Percentiles rank a stretch among this genome's conserved stretches.
Conservation (phyloP, 1,140 invertebrate species). For the Cheumatopsyche charites region DNA sequence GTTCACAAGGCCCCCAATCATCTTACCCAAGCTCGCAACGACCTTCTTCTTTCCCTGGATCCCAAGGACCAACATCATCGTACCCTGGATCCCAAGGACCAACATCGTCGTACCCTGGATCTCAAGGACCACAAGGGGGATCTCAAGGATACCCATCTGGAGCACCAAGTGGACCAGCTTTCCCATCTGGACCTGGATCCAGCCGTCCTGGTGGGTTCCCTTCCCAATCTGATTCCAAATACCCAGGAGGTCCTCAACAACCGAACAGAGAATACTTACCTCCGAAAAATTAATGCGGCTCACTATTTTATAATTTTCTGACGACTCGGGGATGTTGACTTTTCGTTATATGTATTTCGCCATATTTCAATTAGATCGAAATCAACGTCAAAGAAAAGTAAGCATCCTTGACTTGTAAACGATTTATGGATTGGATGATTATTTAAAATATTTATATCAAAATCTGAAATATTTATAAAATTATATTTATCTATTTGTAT, state of each 20-base stretch:
- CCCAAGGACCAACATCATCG: constrained; percentile 45
- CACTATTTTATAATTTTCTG: constrained; percentile 13
- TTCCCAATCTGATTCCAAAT: constrained; percentile 45
- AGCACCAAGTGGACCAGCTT: constrained; percentile 56
- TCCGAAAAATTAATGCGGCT: constrained; percentile 55
- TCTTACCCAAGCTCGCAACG: constrained; percentile 46
- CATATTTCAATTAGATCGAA: background rate
- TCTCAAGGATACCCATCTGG: constrained; percentile 58
- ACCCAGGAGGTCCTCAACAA: constrained; percentile 51
- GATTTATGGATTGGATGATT: constrained; percentile 42
- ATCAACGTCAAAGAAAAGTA: constrained; percentile 35
- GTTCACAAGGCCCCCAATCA: constrained; percentile 41
- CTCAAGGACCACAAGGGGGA: constrained; percentile 51
- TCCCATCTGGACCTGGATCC: constrained; percentile 51
- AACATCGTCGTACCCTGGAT: constrained; percentile 45
- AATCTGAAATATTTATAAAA: constrained; percentile 40
- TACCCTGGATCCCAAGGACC: constrained; percentile 47
- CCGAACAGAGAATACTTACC: constrained; percentile 66
- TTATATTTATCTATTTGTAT: too few relatives aligned
- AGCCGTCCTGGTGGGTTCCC: constrained; percentile 46
- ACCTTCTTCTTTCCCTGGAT: constrained; percentile 46
- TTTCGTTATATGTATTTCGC: constrained; percentile 22
- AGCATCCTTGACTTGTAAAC: constrained; percentile 46
- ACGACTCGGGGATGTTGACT: constrained; percentile 48
- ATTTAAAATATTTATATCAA: constrained; percentile 43